Percentiles rank a stretch among this genome's conserved stretches.
Evolutionary conservation across 2,113 vertebrate genomes (phyloP).

Genomic region (Pongo abelii): DNA sequence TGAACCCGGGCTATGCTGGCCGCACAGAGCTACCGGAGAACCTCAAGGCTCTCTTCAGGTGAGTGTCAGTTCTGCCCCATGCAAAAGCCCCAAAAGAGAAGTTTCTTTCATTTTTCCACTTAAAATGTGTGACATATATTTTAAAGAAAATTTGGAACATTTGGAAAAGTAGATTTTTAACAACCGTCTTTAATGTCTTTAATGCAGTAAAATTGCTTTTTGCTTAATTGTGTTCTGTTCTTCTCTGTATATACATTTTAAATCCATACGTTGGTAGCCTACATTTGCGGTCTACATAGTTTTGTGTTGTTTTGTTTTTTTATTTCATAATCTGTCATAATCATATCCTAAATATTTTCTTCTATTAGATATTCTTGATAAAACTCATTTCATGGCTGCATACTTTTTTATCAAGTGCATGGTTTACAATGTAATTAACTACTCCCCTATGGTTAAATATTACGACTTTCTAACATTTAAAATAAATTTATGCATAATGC

Average conservation of each 20-base stretch:
- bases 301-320: constrained; percentile 15
- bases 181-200: not conserved
- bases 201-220: not conserved
- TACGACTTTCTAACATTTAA: constrained; percentile 59
- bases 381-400: not conserved
- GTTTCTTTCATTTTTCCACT: not conserved
- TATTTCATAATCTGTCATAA: not conserved
- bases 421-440: constrained; percentile 8
- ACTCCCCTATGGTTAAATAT: constrained; percentile 13
- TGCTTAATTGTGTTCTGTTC: not conserved
- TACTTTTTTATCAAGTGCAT: constrained; percentile 32
- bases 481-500: constrained; percentile 45
- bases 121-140: not conserved
- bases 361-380: constrained; percentile 29
- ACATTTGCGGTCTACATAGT: not conserved
- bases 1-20: constrained; percentile 98
- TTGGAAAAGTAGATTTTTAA: not conserved
- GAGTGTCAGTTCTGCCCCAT: constrained; percentile 58
- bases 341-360: constrained; percentile 49
- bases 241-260: not conserved
- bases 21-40: constrained; percentile 97
- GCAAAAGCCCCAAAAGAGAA: not conserved
- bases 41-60: constrained; percentile 98
- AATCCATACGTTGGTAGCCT: not conserved
- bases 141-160: not conserved